A percentile compares a stretch with the other conserved stretches of the same genome.
Evolutionary conservation across 1,140 invertebrate species (phyloP).

Genomic region (Mya arenaria): DNA sequence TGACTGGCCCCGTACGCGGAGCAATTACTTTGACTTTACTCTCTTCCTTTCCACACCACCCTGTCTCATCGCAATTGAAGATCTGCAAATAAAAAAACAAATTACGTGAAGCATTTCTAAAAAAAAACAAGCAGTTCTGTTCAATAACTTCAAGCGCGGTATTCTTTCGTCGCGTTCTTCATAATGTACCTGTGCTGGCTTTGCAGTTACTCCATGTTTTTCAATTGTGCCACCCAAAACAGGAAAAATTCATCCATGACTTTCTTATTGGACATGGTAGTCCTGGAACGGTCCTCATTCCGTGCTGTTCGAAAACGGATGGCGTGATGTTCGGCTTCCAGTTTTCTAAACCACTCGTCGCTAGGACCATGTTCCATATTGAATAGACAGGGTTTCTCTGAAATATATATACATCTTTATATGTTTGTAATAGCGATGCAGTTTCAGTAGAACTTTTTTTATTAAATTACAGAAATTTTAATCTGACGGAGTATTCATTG

Average conservation of each 20-base stretch:
- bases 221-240: background rate
- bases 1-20: too few species aligned
- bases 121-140: background rate
- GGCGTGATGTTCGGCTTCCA: background rate
- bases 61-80: background rate
- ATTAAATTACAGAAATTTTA: too few species aligned
- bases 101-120: background rate
- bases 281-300: background rate
- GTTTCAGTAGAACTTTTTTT: too few species aligned
- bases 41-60: background rate
- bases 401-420: too few species aligned
- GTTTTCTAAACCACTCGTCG: background rate
- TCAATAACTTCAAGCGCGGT: background rate
- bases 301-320: background rate
- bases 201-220: background rate
- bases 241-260: background rate
- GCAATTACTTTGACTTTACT: background rate
- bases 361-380: background rate
- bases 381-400: too few species aligned
- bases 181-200: background rate
- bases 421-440: too few species aligned
- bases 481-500: too few species aligned
- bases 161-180: background rate
- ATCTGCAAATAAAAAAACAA: too few species aligned
- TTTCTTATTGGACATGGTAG: background rate